Evolutionary conservation across 2,797 vertebrate species (phyloP), one percentile per base, ranked within the genome.

Genomic region (Chiloscyllium punctatum): DNA sequence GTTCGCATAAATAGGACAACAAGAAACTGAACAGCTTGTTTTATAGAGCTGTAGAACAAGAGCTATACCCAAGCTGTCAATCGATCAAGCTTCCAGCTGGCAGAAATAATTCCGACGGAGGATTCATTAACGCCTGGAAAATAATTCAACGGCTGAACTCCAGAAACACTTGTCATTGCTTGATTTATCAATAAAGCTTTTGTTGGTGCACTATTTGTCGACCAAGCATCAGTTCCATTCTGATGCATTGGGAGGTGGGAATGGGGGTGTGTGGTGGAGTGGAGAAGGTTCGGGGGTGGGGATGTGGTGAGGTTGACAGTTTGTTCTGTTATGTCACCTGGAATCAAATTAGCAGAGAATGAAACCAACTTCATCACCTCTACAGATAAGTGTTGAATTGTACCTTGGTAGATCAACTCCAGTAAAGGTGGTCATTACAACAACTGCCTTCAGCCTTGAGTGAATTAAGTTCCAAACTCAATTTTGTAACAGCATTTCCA

Each of bases 91-190:
- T 33, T 90, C 87, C 87, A 90, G 27, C 51, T 62, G 53, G 87
- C 87, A 90, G 87, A 62, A 90, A 90, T 90, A 90, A 90, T 90
- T 90, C 53, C 33, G 5, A 53, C 27, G 15, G 53, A 90, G 57
- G 30, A 90, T 27, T 90, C 57, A 88, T 51, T 53, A 25, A 90
- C 53, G 57, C 87, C 86, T 90, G 87, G 87, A 90, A 90, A 57
- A 90, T 90, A 90, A 90, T 30, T 90, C 86, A 57, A 25, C 27
- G 30, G 51, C 48, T 57, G 27, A 88, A 88, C 88, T 88, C 13
- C 51, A 90, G 87, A 90, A 90, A 27, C 87, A 62, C 25, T 88
- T 90, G 51, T 33, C 33, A 57, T 62, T 90, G 53, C 11, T 90
- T 1, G 87, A 62, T 57, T 62, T 33, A 13, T 53, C 51, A 90